A percentile compares a stretch with the other conserved stretches of the same genome.
These are phyloP conservation scores for Hofmannophila pseudospretella DNA, from an alignment of 2,888 invertebrate genomes.

Conservation along the genomic window DNA sequence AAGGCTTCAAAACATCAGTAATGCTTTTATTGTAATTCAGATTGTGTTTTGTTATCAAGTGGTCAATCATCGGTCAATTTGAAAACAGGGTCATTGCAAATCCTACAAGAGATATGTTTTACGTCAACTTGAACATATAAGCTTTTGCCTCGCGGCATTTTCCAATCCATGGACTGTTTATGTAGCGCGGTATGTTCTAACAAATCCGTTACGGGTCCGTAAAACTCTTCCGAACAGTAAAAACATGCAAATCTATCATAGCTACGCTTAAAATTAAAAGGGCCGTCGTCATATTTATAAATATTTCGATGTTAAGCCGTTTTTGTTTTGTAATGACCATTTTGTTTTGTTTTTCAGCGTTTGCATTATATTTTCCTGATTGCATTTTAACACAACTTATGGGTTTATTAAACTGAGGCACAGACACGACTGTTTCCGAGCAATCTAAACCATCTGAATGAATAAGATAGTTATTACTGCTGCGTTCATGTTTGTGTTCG, in stretches of 20 bases:
- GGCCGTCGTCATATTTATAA: slow-evolving; percentile 34
- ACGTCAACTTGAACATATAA: slow-evolving; percentile 28
- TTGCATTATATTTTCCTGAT: slow-evolving; percentile 1
- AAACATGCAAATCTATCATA: slow-evolving; percentile 37
- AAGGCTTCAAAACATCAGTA: slow-evolving; percentile 22
- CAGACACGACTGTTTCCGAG: slow-evolving; percentile 8
- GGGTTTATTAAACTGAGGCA: slow-evolving; percentile 6
- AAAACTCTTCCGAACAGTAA: slow-evolving; percentile 32
- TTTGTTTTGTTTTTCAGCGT: background rate
- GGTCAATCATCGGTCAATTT: slow-evolving; percentile 25
- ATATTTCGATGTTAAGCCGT: slow-evolving; percentile 20
- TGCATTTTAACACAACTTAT: slow-evolving; percentile 4
- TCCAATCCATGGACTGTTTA: no score
- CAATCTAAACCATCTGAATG: slow-evolving; percentile 6
- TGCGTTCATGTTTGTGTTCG: background rate
- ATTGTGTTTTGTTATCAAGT: slow-evolving; percentile 26
- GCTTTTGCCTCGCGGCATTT: slow-evolving; percentile 23
- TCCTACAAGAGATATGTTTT: slow-evolving; percentile 26
- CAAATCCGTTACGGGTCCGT: slow-evolving; percentile 22
- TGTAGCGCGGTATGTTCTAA: slow-evolving; percentile 24
- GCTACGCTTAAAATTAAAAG: slow-evolving; percentile 38
- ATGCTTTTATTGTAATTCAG: slow-evolving; percentile 25
- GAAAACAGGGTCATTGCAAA: slow-evolving; percentile 22
- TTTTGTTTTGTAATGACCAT: slow-evolving; percentile 4
- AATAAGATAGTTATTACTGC: background rate